Base-by-base conservation (phyloP, 1,140 invertebrate species). In the Brachionus sp. region DNA sequence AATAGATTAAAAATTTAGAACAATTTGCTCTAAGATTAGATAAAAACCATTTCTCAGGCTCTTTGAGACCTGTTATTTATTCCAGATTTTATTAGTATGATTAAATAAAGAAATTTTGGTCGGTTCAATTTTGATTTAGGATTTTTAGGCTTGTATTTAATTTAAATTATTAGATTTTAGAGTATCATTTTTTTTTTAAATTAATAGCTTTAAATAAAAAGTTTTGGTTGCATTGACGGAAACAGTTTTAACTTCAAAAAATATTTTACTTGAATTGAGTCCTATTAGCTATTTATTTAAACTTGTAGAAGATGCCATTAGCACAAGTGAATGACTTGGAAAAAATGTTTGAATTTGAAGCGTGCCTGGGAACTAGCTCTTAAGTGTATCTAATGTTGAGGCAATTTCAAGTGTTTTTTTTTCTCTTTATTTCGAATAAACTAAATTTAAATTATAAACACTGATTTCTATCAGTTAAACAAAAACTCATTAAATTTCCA, bases 391-490 rank as follows among this genome's bases (percentile, higher is more conserved):
- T 57, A 57, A 57, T 57, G 50, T 57, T 23, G 16, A 57, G 19
- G 50, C 19, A 57, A 57, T 57, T 53, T 57, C 50, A 57, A 57
- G 50, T 57, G 50, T 57, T 57, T 57, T 57, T 57, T 57, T 57
- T 57, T 42, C 29, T 29, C 29, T 42, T 10, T 42, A 42, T 42
- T 57, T 25, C 4, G 46, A 53, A 53, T 16, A 53, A 53, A 57
- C 16, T 57, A 19, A 19, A 16, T 57, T 57, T 25, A 19, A 57
- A 57, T 19, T 57, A 19, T 57, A 57, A 57, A 57, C 50, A 57
- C 19, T 57, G 50, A 57, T 57, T 57, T 57, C 50, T 57, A 57
- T 57, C 50, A 57, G 16, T 57, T 57, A 57, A 57, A 57, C 19
- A 57, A 57, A 57, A 19, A 57, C 50, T 57, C 50, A 57, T 57